Evolutionary conservation across 2,888 invertebrate species (phyloP).

Genomic region (Cepaea hortensis): DNA sequence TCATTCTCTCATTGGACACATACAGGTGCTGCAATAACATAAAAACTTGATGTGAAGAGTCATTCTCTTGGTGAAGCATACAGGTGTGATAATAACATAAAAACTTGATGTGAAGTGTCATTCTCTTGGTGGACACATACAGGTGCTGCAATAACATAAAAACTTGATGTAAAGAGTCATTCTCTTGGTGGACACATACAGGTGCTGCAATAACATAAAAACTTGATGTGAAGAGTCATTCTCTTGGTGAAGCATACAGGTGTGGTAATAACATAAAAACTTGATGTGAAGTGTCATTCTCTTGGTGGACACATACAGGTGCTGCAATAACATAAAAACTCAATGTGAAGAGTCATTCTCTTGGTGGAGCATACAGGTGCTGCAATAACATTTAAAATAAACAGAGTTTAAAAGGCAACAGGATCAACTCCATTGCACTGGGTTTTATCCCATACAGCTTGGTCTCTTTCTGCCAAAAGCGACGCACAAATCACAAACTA

Average conservation of each 20-base stretch:
- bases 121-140: neutral
- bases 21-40: slow-evolving; percentile 82
- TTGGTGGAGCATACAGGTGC: neutral
- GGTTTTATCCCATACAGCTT: too few species aligned
- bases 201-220: neutral
- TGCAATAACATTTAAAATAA: neutral
- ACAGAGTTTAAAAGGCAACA: too few species aligned
- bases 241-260: neutral
- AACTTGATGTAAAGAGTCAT: neutral
- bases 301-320: neutral
- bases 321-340: neutral
- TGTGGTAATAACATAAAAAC: neutral
- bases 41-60: slow-evolving; percentile 86
- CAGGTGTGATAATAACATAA: slow-evolving; percentile 81
- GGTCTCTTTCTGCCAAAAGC: too few species aligned
- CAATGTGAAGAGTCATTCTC: too few species aligned
- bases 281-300: neutral
- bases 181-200: neutral
- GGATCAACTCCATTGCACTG: too few species aligned
- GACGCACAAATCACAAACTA: too few species aligned
- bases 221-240: neutral
- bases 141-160: neutral
- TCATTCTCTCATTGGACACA: slow-evolving; percentile 88
- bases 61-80: slow-evolving; percentile 88
- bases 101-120: neutral